A percentile compares a stretch with the other conserved stretches of the same genome.
These are phyloP conservation scores for Trachymyrmex cornetzi DNA, from an alignment of 1,140 invertebrate species.

Conservation along the genomic window DNA sequence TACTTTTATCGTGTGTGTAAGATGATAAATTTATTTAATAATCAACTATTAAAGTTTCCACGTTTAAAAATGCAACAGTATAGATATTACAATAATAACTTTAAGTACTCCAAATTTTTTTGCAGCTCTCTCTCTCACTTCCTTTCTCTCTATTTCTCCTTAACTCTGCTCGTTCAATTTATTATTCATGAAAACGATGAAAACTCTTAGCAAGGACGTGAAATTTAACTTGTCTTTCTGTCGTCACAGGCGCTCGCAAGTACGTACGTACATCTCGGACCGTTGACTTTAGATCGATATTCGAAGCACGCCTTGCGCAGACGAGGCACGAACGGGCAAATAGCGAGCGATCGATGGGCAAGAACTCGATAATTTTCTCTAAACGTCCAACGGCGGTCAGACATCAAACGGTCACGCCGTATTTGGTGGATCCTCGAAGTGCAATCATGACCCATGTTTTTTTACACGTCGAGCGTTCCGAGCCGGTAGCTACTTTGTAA, in stretches of 20 bases:
- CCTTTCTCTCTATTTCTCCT: constrained; percentile 3
- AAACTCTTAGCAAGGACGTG: constrained; percentile 59
- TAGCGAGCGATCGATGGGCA: constrained; percentile 58
- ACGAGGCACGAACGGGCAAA: constrained; percentile 70
- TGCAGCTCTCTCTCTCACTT: background rate
- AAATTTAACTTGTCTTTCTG: constrained; percentile 61
- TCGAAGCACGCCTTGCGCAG: constrained; percentile 74
- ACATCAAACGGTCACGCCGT: constrained; percentile 70
- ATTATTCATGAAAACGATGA: constrained; percentile 53
- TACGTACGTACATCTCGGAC: constrained; percentile 66
- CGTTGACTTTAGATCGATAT: constrained; percentile 79
- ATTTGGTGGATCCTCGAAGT: constrained; percentile 71
- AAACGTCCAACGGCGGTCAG: constrained; percentile 79
- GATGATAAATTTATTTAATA: constrained; percentile 19
- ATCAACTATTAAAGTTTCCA: constrained; percentile 33
- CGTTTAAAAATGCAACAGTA: background rate
- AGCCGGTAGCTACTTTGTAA: constrained; percentile 2
- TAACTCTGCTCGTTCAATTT: constrained; percentile 36
- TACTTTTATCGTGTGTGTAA: background rate
- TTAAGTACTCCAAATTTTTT: constrained; percentile 50
- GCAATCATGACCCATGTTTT: constrained; percentile 56
- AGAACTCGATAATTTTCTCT: constrained; percentile 82
- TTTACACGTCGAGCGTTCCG: constrained; percentile 24
- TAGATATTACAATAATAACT: constrained; percentile 35
- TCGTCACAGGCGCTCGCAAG: constrained; percentile 49